Evolutionary conservation across 2,797 vertebrate species (phyloP), one percentile per base, ranked within the genome.

Genomic region (Melanotaenia boesemani): DNA sequence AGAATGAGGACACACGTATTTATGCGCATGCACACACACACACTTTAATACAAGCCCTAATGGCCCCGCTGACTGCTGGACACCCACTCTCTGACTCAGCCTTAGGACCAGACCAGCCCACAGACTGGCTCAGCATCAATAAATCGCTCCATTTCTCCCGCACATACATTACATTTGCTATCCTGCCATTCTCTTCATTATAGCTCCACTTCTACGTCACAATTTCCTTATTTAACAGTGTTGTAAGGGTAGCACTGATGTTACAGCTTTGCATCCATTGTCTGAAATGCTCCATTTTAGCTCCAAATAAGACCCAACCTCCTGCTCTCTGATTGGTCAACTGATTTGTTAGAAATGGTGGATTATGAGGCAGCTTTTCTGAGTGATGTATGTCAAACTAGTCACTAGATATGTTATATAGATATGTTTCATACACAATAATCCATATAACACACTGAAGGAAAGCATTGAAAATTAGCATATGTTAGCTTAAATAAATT

Each of bases 41-140:
- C 20, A 74, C 41, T 78, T 63, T 34, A 65, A 77, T 66, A 71
- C 83, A 76, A 67, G 16, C 62, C 76, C 74, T 36, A 73, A 73
- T 77, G 86, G 77, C 80, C 61, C 68, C 7, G 63, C 72, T 79
- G 88, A 88, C 88, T 72, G 34, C 84, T 77, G 87, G 74, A 86
- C 87, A 76, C 91, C 90, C 89, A 90, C 89, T 85, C 75, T 57
- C 50, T 91, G 81, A 88, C 85, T 89, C 85, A 84, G 76, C 88
- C 83, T 70, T 52, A 79, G 85, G 84, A 79, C 86, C 87, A 85
- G 88, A 87, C 81, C 80, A 24, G 61, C 82, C 85, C 82, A 85
- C 86, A 70, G 85, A 81, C 81, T 70, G 69, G 66, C 81, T 71
- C 16, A 39, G 58, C 85, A 59, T 87, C 80, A 75, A 68, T 77